These are phyloP conservation scores for Platycnemis pennipes DNA, from an alignment of 2,888 invertebrate genomes.

Conservation along the genomic window DNA sequence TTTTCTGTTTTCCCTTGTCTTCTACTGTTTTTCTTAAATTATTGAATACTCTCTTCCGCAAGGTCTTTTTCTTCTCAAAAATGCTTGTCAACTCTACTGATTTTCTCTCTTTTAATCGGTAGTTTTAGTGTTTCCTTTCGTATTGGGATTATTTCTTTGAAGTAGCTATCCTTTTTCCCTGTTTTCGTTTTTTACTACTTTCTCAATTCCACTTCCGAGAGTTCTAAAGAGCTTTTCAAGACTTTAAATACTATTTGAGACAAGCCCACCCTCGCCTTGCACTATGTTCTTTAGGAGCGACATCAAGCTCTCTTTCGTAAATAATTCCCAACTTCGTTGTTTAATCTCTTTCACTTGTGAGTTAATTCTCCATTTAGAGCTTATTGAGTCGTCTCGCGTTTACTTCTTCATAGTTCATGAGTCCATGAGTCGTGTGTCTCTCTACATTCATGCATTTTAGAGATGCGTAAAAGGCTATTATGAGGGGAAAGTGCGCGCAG, in stretches of 20 bases:
- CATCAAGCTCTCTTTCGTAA: slow-evolving; percentile 33
- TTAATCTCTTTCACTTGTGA: slow-evolving; percentile 1
- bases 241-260: background rate
- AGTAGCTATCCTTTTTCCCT: background rate
- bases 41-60: background rate
- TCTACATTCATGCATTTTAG: background rate
- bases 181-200: background rate
- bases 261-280: background rate
- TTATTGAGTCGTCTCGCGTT: slow-evolving; percentile 17
- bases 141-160: background rate
- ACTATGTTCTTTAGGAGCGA: slow-evolving; percentile 34
- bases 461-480: slow-evolving; percentile 13
- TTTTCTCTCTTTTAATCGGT: too few relatives aligned
- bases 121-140: too few relatives aligned
- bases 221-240: slow-evolving; percentile 46
- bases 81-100: background rate
- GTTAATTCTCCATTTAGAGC: slow-evolving; percentile 40
- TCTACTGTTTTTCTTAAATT: background rate
- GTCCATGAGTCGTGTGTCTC: background rate
- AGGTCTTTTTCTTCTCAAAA: background rate
- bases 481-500: background rate
- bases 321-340: slow-evolving; percentile 31
- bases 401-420: background rate
- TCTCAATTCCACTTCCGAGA: background rate
- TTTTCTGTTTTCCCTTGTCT: background rate